A percentile compares a stretch with the other conserved stretches of the same genome.
phyloP scores from a whole-genome alignment of 2,113 vertebrate species.

The Campylorhamphus procurvoides region DNA sequence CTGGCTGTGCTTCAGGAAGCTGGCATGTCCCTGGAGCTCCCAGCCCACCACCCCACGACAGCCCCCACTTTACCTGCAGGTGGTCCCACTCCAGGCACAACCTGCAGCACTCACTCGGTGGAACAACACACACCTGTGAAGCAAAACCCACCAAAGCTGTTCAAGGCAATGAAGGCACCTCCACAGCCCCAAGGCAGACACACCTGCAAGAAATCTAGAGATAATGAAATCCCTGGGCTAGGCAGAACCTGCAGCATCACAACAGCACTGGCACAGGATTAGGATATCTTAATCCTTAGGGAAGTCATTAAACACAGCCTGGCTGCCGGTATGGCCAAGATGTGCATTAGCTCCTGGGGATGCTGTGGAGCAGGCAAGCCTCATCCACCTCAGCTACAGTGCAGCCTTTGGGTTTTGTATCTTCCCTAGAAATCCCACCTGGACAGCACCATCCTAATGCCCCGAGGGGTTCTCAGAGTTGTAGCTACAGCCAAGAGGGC shows the following conservation, averaged over 20 bases:
- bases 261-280: not conserved
- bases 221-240: constrained; percentile 14
- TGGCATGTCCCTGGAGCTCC: not conserved
- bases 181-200: not conserved
- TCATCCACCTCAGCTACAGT: not conserved
- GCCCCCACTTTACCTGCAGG: not conserved
- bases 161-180: not conserved
- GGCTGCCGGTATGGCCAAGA: not conserved
- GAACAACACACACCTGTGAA: not conserved
- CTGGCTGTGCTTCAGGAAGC: rapidly evolving
- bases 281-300: not conserved
- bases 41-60: not conserved
- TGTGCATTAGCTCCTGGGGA: not conserved
- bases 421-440: not conserved
- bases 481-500: not conserved
- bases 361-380: not conserved
- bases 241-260: not conserved
- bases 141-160: not conserved
- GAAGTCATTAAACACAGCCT: constrained; percentile 26
- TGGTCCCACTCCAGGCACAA: not conserved
- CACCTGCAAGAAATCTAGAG: not conserved
- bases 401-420: not conserved
- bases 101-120: not conserved
- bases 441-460: rapidly evolving
- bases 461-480: not conserved